Base-by-base conservation (phyloP, 2,113 vertebrate species). In the Archocentrus centrarchus region DNA sequence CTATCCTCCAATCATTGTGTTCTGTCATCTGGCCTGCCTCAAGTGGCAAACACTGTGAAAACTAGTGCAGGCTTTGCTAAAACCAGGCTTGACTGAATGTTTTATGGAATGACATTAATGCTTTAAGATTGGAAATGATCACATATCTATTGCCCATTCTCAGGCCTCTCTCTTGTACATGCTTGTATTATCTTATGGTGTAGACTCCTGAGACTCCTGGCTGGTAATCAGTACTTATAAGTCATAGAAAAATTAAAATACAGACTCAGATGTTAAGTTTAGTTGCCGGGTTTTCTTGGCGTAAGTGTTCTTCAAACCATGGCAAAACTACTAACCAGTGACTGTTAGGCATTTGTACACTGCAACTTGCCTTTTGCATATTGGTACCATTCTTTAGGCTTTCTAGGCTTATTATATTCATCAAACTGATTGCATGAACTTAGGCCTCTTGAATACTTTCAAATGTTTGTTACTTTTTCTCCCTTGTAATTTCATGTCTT, bases 11-110 rank as follows among this genome's bases (percentile, higher is more conserved):
- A 4, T 77, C 85, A 80, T 90, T 75, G 79, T 84, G 87, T 92
- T 88, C 57, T 89, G 79, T 90, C 86, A 85, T 90, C 85, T 91
- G 92, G 90, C 93, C 89, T 90, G 90, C 91, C 89, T 86, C 82
- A 14, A 14, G 60, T 59, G 82, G 91, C 91, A 84, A 90, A 94
- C 93, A 94, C 93, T 94, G 92, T 94, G 94, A 95, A 93, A 93
- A 86, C 84, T 86, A 90, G 90, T 89, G 79, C 88, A 70, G 86
- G 90, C 89, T 88, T 90, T 76, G 76, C 83, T 57, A 57, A 77
- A 78, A 83, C 30, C 1, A 63, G 84, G 89, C 89, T 81, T 91
- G 90, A 88, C 86, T 75, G 83, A 90, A 91, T 93, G 90, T 88
- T 83, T 79, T 39, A 64, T 57, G 66, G 9, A 75, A 60, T 82